Percentiles rank a stretch among this genome's conserved stretches.
phyloP scores from a whole-genome alignment of 2,797 vertebrate species.

The Danio kyathit region DNA sequence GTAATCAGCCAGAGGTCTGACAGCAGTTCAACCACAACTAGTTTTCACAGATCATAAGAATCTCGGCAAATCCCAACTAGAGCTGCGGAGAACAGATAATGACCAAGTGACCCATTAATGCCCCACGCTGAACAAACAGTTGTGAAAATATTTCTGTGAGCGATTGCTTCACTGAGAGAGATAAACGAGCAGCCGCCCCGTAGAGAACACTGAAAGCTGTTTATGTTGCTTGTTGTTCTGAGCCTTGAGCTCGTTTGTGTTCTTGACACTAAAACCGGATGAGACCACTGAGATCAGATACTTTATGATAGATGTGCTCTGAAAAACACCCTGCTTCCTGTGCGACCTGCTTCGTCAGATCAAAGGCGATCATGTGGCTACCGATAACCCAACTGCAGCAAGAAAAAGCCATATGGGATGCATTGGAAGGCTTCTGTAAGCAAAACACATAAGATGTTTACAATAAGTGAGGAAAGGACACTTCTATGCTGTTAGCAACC shows the following conservation, averaged over 20 bases:
- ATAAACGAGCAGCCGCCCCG: conserved; percentile 38
- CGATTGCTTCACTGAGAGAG: conserved; percentile 20
- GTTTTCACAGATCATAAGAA: conserved; percentile 18
- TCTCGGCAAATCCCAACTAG: not conserved
- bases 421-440: conserved; percentile 47
- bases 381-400: conserved; percentile 49
- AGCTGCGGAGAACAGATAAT: conserved; percentile 15
- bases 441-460: conserved; percentile 53
- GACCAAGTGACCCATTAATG: conserved; percentile 27
- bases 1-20: conserved; percentile 23
- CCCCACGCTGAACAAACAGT: conserved; percentile 30
- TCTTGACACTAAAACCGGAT: conserved; percentile 51
- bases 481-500: conserved; percentile 35
- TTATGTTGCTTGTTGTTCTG: conserved; percentile 44
- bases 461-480: conserved; percentile 33
- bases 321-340: conserved; percentile 46
- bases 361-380: conserved; percentile 53
- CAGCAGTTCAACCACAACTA: conserved; percentile 21
- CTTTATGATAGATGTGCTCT: conserved; percentile 49
- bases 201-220: conserved; percentile 32
- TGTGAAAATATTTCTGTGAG: conserved; percentile 37
- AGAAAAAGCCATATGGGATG: conserved; percentile 52
- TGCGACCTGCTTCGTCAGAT: conserved; percentile 40
- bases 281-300: conserved; percentile 57
- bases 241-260: conserved; percentile 47